A percentile compares a stretch with the other conserved stretches of the same genome.
phyloP scores from a whole-genome alignment of 2,888 invertebrate genomes.

The Lycia hirtaria region DNA sequence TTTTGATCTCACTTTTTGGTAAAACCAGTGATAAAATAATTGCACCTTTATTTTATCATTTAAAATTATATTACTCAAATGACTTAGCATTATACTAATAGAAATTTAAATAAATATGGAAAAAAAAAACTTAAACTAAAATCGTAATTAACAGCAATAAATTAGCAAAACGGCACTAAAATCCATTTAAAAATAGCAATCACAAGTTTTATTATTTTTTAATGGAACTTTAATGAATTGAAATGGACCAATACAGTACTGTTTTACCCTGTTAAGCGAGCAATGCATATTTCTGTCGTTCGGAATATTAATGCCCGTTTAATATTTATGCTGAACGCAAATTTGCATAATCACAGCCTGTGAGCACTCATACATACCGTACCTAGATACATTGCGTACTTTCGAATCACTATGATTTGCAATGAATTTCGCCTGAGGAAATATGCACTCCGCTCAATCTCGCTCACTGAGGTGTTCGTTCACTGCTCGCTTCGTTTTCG shows the following conservation, averaged over 20 bases:
- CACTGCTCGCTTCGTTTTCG: constrained; percentile 42
- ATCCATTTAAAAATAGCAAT: constrained; percentile 13
- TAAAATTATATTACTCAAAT: no score
- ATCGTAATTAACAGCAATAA: constrained; percentile 1
- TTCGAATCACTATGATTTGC: constrained; percentile 74
- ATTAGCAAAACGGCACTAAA: constrained; percentile 21
- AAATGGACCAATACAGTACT: constrained; percentile 58
- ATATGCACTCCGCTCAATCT: constrained; percentile 36
- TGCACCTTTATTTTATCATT: no score
- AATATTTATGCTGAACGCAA: constrained; percentile 83
- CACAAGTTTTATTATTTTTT: constrained; percentile 36
- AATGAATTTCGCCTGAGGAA: constrained; percentile 72
- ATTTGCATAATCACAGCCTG: constrained; percentile 84
- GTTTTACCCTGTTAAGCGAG: constrained; percentile 73
- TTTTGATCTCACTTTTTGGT: no score
- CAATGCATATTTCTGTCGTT: constrained; percentile 80
- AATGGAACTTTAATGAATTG: constrained; percentile 56
- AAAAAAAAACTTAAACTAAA: neutral
- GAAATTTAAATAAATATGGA: neutral
- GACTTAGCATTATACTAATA: no score
- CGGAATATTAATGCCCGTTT: constrained; percentile 84
- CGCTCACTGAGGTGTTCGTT: constrained; percentile 34
- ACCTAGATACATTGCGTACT: constrained; percentile 45
- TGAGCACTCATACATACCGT: constrained; percentile 67
- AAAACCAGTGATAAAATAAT: no score